Percentiles rank a stretch among this genome's conserved stretches.
These are phyloP conservation scores for Rhynchomys soricoides DNA, from an alignment of 2,113 vertebrate species.

Conservation along the genomic window DNA sequence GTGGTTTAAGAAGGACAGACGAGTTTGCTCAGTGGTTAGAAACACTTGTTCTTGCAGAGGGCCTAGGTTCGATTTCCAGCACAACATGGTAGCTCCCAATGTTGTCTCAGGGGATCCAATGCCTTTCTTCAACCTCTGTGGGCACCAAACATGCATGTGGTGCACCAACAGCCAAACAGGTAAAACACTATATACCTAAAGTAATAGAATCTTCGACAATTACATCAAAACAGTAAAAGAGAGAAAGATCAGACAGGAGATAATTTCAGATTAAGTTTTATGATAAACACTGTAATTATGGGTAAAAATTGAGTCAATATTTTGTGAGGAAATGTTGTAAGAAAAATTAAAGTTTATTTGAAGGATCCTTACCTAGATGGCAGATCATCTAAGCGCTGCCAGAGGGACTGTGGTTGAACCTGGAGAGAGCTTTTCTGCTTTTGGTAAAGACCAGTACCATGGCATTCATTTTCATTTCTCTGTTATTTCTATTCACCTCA, in stretches of 20 bases:
- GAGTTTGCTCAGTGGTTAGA: background rate
- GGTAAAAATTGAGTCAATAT: background rate
- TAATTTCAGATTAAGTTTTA: constrained; percentile 17
- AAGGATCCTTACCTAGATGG: background rate
- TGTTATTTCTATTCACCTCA: constrained; percentile 4
- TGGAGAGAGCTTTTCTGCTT: background rate
- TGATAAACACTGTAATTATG: background rate
- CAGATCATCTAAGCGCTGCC: background rate
- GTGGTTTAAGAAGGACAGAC: background rate
- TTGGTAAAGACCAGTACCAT: background rate
- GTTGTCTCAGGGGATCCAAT: background rate
- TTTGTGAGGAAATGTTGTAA: background rate
- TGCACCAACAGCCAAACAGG: too few species aligned
- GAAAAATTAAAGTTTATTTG: constrained; percentile 6
- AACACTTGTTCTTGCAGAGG: background rate
- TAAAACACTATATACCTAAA: background rate
- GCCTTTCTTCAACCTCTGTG: background rate
- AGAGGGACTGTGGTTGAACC: background rate
- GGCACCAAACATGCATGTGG: background rate
- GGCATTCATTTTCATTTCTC: constrained; percentile 10
- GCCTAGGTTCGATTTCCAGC: background rate
- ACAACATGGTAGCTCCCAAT: background rate
- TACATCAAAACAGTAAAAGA: background rate
- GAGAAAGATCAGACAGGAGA: background rate
- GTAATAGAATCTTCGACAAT: background rate